Base-by-base conservation (phyloP, 2,888 invertebrate species). In the Agrotis segetum region DNA sequence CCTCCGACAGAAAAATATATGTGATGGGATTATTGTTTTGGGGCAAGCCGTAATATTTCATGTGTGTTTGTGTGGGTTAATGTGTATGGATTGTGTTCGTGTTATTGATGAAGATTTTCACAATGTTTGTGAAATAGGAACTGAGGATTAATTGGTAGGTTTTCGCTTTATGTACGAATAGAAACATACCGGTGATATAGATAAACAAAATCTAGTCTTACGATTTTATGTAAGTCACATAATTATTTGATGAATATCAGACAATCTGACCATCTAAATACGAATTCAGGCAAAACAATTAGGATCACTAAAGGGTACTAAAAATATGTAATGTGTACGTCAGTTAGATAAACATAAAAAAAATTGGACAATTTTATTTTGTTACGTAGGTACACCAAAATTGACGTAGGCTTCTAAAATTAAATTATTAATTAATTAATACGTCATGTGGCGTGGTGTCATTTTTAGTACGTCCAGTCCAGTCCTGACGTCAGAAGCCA, bases 1-100 rank as follows among this genome's bases (percentile, higher is more conserved):
- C 71, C 71, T 72, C 71, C 56, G 59, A 71, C 77, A 82, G 74
- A 73, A 80, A 79, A 73, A 83, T 67, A 68, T 73, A 84, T 79
- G 58, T 70, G 74, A 77, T 74, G 61, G 71, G 71, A 82, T 82
- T 83, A 82, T 77, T 80, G 72, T 77, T 83, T 74, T 66, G 67
- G 59, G 67, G 72, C 53, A 75, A 64, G 67, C 34, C 49, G 72
- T 50, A 55, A 81, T 82, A 67, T 75, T 79, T 81, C 82, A 74
- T 71, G 46, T 60, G 50, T 74, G 46, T 70, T 64, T 76, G 63
- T 81, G 24, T 19, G 61, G 63, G 52, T 65, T 68, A 75, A 63
- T 62, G 68, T 66, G 62, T 21, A 74, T 65, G 46, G 64, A 74
- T 79, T 47, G 62, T 58, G 40, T 66, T 62, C 34, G 50, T 65